phyloP scores from a whole-genome alignment of 53 echinoderm and acorn worm species.

The Arbacia lixula region DNA sequence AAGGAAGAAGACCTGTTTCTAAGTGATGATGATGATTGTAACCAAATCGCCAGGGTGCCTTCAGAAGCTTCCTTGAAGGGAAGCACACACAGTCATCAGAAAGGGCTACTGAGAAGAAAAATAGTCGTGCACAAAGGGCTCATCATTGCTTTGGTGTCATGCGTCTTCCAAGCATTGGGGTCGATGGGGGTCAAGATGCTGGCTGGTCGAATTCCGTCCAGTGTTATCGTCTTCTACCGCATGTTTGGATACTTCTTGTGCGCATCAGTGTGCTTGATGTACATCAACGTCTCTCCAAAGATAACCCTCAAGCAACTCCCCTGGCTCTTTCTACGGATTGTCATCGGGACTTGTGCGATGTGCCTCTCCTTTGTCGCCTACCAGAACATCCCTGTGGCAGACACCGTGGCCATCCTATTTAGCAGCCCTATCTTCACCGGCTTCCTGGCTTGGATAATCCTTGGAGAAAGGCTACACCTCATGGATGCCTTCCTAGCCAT shows the following conservation, averaged over 20 bases:
- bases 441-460: constrained; percentile 31
- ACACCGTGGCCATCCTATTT: constrained; percentile 42
- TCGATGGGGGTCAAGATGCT: constrained; percentile 28
- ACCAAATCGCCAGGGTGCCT: too few species aligned
- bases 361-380: constrained; percentile 21
- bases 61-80: too few species aligned
- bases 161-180: neutral
- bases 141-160: constrained; percentile 20
- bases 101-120: too few species aligned
- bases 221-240: constrained; percentile 36
- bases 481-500: constrained; percentile 32
- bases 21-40: too few species aligned
- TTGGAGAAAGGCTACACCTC: constrained; percentile 43
- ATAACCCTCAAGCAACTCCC: neutral
- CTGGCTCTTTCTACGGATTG: neutral
- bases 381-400: constrained; percentile 39
- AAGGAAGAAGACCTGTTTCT: too few species aligned
- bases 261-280: neutral
- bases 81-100: too few species aligned
- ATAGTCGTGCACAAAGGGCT: constrained; percentile 39
- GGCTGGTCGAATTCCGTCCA: constrained; percentile 9
- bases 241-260: neutral
- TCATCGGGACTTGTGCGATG: constrained; percentile 13
- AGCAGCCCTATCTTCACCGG: constrained; percentile 57
- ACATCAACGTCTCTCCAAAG: neutral